phyloP scores from a whole-genome alignment of 2,797 vertebrate genomes.

The Sebastes iracundus region DNA sequence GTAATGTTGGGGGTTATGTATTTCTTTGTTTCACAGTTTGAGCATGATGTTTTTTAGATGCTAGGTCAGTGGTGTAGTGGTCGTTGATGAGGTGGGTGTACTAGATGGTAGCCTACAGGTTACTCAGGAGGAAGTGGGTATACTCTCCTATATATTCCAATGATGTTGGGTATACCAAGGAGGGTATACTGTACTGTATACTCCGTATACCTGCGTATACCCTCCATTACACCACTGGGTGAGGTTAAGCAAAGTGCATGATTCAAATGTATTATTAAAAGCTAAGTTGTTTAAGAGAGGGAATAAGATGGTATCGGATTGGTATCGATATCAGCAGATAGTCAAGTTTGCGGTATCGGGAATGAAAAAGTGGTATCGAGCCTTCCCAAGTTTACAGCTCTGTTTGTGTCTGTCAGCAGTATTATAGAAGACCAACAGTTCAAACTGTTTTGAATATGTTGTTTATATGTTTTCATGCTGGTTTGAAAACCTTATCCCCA shows the following conservation, averaged over 20 bases:
- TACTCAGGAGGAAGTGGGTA: no score
- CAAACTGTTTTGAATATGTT: background rate
- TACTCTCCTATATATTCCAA: no score
- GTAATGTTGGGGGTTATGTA: background rate
- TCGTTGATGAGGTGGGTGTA: no score
- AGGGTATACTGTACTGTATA: no score
- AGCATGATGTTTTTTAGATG: background rate
- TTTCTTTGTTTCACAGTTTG: background rate
- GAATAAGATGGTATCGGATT: background rate
- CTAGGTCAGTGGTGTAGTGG: background rate
- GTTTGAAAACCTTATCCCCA: conserved; percentile 6
- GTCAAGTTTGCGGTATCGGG: background rate
- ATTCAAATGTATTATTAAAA: background rate
- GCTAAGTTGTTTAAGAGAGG: background rate
- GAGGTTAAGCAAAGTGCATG: background rate
- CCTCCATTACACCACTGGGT: no score
- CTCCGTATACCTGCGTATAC: no score
- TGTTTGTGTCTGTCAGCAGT: conserved; percentile 23
- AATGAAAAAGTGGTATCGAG: background rate
- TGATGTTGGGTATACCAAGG: no score
- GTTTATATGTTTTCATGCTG: background rate
- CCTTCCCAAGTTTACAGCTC: background rate
- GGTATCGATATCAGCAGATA: background rate
- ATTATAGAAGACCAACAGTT: background rate
- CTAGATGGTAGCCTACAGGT: no score